phyloP scores from a whole-genome alignment of 2,888 invertebrate genomes.

The Ephialtes manifestator region DNA sequence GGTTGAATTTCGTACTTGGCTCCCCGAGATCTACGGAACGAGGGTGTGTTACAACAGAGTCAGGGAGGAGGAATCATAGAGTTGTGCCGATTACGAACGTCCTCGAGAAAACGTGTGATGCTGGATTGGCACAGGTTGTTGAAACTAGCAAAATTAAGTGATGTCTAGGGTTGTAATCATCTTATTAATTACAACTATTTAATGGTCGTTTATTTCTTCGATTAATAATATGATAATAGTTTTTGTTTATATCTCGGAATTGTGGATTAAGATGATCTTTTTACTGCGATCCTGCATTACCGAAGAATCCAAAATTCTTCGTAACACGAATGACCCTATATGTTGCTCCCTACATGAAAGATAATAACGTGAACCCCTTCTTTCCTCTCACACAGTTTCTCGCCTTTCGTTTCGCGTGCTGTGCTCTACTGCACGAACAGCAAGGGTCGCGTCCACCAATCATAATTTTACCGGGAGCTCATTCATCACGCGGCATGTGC shows the following conservation, averaged over 20 bases:
- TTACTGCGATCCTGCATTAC: not conserved
- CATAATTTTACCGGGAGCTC: constrained; percentile 76
- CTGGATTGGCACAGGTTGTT: not conserved
- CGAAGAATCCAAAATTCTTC: not conserved
- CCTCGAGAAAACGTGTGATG: constrained; percentile 7
- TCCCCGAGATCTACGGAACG: constrained; percentile 20
- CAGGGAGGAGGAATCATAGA: not conserved
- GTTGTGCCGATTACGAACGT: not conserved
- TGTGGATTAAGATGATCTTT: too few species aligned
- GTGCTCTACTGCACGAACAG: constrained; percentile 30
- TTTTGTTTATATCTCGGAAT: too few species aligned
- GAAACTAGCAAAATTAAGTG: constrained; percentile 57
- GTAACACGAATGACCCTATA: not conserved
- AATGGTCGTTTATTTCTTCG: too few species aligned
- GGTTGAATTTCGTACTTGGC: constrained; percentile 50
- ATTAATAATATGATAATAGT: too few species aligned
- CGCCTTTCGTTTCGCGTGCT: constrained; percentile 42
- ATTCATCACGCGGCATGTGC: constrained; percentile 81
- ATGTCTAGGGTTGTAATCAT: constrained; percentile 23
- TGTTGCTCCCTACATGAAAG: not conserved
- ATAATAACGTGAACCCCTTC: not conserved
- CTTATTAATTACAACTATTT: too few species aligned
- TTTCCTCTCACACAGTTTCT: constrained; percentile 50
- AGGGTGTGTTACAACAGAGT: constrained; percentile 9
- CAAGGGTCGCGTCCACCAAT: constrained; percentile 73